These are phyloP conservation scores for Babyrousa celebensis DNA, from an alignment of 2,797 vertebrate genomes.

Conservation along the genomic window DNA sequence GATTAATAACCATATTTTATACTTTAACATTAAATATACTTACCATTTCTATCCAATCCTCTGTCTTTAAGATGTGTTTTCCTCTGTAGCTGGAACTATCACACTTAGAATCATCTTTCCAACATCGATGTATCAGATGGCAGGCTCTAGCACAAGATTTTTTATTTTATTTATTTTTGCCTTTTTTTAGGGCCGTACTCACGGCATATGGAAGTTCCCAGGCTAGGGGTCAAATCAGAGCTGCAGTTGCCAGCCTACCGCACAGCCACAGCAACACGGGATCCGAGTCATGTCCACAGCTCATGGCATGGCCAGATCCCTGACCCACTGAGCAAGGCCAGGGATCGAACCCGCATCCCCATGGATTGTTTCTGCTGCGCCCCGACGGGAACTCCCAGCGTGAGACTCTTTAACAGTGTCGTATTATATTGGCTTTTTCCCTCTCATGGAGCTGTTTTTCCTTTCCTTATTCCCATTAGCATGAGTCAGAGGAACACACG, in stretches of 20 bases:
- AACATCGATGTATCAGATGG: conserved; percentile 2
- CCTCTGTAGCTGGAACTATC: conserved; percentile 1
- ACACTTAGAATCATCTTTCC: conserved; percentile 44
- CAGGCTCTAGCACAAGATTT: background rate
- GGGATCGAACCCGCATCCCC: too few species aligned
- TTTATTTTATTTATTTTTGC: background rate
- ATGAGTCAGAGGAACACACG: conserved; percentile 28
- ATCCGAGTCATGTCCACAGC: too few species aligned
- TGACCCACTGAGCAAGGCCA: too few species aligned
- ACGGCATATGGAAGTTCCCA: too few species aligned
- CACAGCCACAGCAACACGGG: too few species aligned
- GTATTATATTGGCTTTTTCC: background rate
- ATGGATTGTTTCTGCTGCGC: too few species aligned
- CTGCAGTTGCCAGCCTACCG: too few species aligned
- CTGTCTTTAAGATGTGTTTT: conserved; percentile 7
- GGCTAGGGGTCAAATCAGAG: too few species aligned
- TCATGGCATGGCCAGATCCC: too few species aligned
- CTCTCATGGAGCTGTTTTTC: conserved; percentile 10
- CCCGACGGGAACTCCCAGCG: too few species aligned
- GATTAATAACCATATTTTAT: conserved; percentile 34
- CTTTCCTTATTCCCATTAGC: background rate
- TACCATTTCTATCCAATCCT: conserved; percentile 41
- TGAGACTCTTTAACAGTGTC: background rate
- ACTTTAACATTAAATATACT: conserved; percentile 19
- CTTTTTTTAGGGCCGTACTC: too few species aligned